Evolutionary conservation across 2,888 invertebrate genomes (phyloP).

Genomic region (Plagiodera versicolora): DNA sequence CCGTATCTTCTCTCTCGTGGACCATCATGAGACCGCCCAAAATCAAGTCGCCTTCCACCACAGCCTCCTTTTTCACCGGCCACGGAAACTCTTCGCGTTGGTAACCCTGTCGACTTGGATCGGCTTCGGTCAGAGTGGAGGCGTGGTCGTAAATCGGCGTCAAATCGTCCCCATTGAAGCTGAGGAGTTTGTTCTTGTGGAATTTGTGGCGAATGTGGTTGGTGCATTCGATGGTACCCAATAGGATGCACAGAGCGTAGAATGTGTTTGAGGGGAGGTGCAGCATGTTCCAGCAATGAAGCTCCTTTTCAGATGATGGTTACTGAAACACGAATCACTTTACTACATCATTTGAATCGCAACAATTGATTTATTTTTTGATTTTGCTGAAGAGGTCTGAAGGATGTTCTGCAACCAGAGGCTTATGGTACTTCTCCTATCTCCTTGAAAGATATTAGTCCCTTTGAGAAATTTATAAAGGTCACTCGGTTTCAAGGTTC

Average conservation of each 20-base stretch:
- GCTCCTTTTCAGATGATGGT: neutral
- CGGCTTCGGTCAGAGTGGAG: no score
- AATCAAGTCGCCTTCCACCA: constrained; percentile 84
- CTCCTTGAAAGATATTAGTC: no score
- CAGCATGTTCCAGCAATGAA: neutral
- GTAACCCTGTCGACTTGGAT: no score
- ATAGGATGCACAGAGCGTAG: neutral
- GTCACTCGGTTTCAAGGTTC: no score
- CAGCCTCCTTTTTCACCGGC: constrained; percentile 86
- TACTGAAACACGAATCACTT: neutral
- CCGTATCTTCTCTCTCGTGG: constrained; percentile 84
- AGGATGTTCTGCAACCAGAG: no score
- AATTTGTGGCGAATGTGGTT: neutral
- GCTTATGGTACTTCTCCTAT: no score
- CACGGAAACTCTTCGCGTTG: constrained; percentile 56
- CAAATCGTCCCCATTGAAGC: neutral
- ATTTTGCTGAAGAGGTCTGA: no score
- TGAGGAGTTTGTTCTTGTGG: neutral
- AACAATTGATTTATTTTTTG: no score
- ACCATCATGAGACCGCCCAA: constrained; percentile 95
- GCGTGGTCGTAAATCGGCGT: neutral
- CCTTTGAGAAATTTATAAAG: no score
- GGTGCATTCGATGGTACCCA: neutral
- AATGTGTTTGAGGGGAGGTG: neutral
- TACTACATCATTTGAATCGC: no score